Conservation (phyloP, 2,888 invertebrate genomes). For the Cylloceria caligata region DNA sequence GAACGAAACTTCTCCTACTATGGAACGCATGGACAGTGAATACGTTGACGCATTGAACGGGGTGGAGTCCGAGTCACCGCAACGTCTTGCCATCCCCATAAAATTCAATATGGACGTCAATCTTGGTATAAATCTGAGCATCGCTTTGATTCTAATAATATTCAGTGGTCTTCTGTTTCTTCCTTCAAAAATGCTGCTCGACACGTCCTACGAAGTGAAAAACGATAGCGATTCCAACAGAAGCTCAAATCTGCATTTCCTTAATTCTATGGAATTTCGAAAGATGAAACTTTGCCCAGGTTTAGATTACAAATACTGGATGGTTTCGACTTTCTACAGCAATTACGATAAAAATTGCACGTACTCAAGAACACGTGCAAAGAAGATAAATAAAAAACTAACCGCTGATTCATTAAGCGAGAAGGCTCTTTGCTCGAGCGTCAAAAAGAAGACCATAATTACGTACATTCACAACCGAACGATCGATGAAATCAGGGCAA, state of each 20-base stretch:
- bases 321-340: conserved; percentile 73
- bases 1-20: conserved; percentile 37
- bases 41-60: conserved; percentile 30
- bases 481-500: conserved; percentile 51
- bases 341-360: conserved; percentile 80
- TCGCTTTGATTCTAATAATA: conserved; percentile 77
- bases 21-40: conserved; percentile 51
- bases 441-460: conserved; percentile 41
- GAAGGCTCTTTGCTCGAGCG: conserved; percentile 41
- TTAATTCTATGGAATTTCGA: conserved; percentile 49
- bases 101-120: conserved; percentile 61
- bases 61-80: conserved; percentile 34
- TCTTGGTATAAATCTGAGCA: conserved; percentile 78
- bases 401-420: conserved; percentile 17
- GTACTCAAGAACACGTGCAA: conserved; percentile 57
- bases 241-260: conserved; percentile 31
- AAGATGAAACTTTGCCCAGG: conserved; percentile 73
- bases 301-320: conserved; percentile 72
- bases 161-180: conserved; percentile 78
- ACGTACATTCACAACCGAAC: conserved; percentile 48
- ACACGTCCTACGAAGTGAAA: conserved; percentile 73
- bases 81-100: conserved; percentile 26
- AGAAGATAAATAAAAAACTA: background rate
- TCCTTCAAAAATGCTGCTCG: conserved; percentile 76
- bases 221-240: conserved; percentile 26